Evolutionary conservation across 2,888 invertebrate genomes (phyloP), one percentile per base, ranked within the genome.

Genomic region (Chrysomela aeneicollis): DNA sequence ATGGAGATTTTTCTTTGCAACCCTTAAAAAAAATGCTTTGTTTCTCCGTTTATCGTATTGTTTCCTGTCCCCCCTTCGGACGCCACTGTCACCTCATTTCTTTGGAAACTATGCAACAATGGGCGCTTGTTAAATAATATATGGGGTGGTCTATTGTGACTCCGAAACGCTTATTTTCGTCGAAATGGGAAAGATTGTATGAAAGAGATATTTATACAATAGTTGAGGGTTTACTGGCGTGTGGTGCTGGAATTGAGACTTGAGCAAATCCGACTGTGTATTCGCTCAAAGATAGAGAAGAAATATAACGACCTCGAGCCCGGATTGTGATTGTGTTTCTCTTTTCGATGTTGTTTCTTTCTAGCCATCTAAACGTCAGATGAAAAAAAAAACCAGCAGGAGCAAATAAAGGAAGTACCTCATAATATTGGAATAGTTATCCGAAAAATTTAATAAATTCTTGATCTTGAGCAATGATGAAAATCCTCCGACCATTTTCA

Each of bases 101-200:
- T 60, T 61, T 32, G 55, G 52, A 73, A 69, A 70, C 68, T 68
- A 61, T 66, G 71, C 74, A 75, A 76, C 75, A 71, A 69, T 67
- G 52, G 62, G 63, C 64, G 64, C 67, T 70, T 74, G 74, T 74
- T 76, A 75, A 76, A 77, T 77, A 77, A 75, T 76, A 75, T 74
- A 77, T 76, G 75, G 74, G 74, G 73, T 71, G 70, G 71, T 71
- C 76, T 67, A 75, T 76, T 76, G 76, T 76, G 71, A 71, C 69
- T 72, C 66, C 68, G 71, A 69, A 69, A 71, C 69, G 68, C 69
- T 69, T 67, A 61, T 42, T 68, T 67, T 66, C 63, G 64, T 64
- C 49, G 37, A 70, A 68, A 68, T 58, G 59, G 64, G 59, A 62
- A 26, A 47, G 53, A 42, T 62, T 60, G 32, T 57, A 63, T 63